Evolutionary conservation across 1,140 invertebrate genomes (phyloP).

Genomic region (Asobara japonica): DNA sequence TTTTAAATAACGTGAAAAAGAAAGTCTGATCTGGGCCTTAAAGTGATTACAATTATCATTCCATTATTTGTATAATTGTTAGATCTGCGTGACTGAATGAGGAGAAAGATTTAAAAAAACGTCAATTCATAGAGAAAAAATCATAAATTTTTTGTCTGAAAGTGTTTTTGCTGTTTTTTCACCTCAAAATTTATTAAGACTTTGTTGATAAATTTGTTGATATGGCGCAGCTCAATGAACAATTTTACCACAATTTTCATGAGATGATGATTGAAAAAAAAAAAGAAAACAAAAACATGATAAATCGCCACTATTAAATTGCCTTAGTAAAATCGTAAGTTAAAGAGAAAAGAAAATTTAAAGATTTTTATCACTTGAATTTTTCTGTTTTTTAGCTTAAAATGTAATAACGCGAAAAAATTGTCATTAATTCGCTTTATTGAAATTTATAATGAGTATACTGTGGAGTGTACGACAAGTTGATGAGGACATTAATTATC

Average conservation of each 20-base stretch:
- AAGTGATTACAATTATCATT: slow-evolving; percentile 17
- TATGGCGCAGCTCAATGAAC: slow-evolving; percentile 23
- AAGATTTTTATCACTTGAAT: slow-evolving; percentile 15
- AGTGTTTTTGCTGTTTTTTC: background rate
- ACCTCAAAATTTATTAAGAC: too few species aligned
- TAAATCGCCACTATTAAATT: slow-evolving; percentile 35
- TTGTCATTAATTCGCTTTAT: slow-evolving; percentile 35
- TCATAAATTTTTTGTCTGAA: background rate
- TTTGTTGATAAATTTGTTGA: slow-evolving; percentile 25
- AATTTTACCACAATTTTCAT: slow-evolving; percentile 18
- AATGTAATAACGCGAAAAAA: slow-evolving; percentile 7
- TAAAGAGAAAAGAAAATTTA: slow-evolving; percentile 21
- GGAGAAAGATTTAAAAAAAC: slow-evolving; percentile 9
- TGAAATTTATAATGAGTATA: slow-evolving; percentile 34
- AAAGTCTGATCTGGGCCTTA: too few species aligned
- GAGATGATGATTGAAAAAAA: background rate
- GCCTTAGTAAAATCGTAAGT: slow-evolving; percentile 38
- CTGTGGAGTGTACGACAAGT: slow-evolving; percentile 32
- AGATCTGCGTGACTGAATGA: slow-evolving; percentile 1
- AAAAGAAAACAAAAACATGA: background rate
- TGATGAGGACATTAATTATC: slow-evolving; percentile 25
- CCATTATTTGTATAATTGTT: slow-evolving; percentile 6
- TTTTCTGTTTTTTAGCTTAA: slow-evolving; percentile 36
- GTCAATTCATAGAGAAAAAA: slow-evolving; percentile 16
- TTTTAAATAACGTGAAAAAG: too few species aligned